These are phyloP conservation scores for Centruroides vittatus DNA, from an alignment of 1,140 invertebrate genomes.

Conservation along the genomic window DNA sequence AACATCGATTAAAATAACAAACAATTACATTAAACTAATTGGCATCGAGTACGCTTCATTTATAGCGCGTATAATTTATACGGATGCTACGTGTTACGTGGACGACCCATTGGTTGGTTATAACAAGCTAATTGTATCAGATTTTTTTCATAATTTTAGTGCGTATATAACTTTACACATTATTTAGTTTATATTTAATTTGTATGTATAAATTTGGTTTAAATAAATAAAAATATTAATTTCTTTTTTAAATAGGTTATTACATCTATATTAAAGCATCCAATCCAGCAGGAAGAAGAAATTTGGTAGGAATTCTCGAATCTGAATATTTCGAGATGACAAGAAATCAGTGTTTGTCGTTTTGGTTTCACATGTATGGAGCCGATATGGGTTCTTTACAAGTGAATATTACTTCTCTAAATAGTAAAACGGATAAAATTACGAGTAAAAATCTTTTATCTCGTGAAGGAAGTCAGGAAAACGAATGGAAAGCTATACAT, in stretches of 20 bases:
- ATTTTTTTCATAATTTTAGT: too few species aligned
- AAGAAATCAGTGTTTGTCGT: slow-evolving; percentile 12
- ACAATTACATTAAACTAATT: too few species aligned
- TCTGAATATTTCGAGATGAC: slow-evolving; percentile 13
- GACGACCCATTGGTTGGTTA: too few species aligned
- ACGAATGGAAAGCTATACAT: slow-evolving; percentile 5
- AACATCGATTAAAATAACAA: too few species aligned
- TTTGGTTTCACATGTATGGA: slow-evolving; percentile 21
- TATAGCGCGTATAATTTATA: too few species aligned
- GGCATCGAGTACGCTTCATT: too few species aligned
- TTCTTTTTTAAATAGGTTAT: slow-evolving; percentile 2
- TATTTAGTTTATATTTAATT: not conserved
- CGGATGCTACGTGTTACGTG: too few species aligned
- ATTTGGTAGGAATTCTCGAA: slow-evolving; percentile 7
- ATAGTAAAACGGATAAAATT: not conserved
- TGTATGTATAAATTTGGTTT: not conserved
- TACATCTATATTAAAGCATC: slow-evolving; percentile 11
- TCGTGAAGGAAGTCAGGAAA: slow-evolving; percentile 5
- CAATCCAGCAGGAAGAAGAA: slow-evolving; percentile 3
- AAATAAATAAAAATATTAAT: not conserved
- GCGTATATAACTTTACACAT: too few species aligned
- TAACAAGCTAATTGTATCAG: too few species aligned
- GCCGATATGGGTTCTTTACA: slow-evolving; percentile 13
- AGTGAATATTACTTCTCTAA: slow-evolving; percentile 9
- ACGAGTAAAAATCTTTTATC: not conserved